Evolutionary conservation across 2,888 invertebrate genomes (phyloP).

Genomic region (Acanthoscelides obtectus): DNA sequence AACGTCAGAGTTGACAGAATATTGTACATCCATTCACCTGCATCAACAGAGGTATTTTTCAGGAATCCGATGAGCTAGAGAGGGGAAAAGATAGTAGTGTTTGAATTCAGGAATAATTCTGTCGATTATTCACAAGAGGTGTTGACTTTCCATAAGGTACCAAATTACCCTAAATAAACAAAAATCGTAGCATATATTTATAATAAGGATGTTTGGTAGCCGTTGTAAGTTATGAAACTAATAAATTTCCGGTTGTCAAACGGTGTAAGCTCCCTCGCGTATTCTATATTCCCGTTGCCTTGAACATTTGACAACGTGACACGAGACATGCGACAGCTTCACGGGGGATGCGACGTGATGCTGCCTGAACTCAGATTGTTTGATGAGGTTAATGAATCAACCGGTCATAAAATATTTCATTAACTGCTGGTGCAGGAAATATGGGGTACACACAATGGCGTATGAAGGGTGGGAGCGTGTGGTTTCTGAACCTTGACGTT

Average conservation of each 20-base stretch:
- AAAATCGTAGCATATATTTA: too few species aligned
- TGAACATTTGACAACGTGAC: not conserved
- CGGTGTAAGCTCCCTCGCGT: not conserved
- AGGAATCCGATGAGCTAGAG: too few species aligned
- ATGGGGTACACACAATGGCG: not conserved
- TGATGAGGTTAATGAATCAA: constrained; percentile 1
- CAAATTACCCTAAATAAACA: too few species aligned
- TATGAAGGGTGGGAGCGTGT: not conserved
- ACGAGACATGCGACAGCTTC: not conserved
- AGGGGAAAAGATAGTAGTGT: too few species aligned
- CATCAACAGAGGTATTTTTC: too few species aligned
- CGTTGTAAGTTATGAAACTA: not conserved
- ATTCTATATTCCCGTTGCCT: not conserved
- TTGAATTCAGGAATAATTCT: too few species aligned
- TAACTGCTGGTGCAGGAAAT: not conserved
- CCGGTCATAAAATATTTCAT: constrained; percentile 4
- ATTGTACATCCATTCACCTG: too few species aligned
- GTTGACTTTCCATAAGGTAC: too few species aligned
- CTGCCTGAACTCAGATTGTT: not conserved
- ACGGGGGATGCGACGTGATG: not conserved
- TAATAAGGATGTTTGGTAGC: too few species aligned
- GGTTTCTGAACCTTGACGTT: not conserved
- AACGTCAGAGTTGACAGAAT: too few species aligned
- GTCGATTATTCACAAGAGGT: too few species aligned
- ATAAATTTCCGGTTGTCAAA: not conserved